These are phyloP conservation scores for Hucho hucho DNA, from an alignment of 2,113 vertebrate genomes.

Conservation along the genomic window DNA sequence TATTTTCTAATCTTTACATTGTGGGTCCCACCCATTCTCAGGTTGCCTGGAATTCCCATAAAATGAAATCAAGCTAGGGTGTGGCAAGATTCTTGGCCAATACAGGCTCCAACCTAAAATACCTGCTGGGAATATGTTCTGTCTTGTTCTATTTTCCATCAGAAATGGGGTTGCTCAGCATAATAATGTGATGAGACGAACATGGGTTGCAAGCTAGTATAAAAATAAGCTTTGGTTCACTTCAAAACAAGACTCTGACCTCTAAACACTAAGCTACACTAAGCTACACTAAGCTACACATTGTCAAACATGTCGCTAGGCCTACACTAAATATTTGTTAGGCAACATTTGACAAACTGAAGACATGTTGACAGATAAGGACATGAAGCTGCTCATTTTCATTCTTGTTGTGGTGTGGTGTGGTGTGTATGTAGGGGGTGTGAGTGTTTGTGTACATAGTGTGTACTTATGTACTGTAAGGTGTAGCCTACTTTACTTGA, in stretches of 20 bases:
- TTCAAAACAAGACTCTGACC: neutral
- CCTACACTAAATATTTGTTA: no score
- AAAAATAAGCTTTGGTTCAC: neutral
- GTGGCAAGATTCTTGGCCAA: conserved; percentile 38
- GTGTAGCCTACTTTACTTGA: no score
- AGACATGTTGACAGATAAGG: no score
- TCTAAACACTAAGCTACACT: neutral
- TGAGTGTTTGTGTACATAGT: no score
- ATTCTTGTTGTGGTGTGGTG: no score
- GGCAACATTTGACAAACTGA: no score
- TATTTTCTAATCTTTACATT: conserved; percentile 44
- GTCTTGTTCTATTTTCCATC: neutral
- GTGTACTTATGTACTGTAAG: no score
- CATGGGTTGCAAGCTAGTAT: neutral
- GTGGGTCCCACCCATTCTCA: conserved; percentile 40
- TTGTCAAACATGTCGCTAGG: neutral
- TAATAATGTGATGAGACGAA: neutral
- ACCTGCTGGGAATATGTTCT: conserved; percentile 31
- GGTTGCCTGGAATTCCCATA: conserved; percentile 56
- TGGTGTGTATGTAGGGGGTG: no score
- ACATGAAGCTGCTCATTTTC: no score
- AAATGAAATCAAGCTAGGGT: conserved; percentile 60
- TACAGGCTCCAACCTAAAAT: conserved; percentile 26
- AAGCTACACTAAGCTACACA: neutral
- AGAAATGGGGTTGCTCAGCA: conserved; percentile 5